A percentile compares a stretch with the other conserved stretches of the same genome.
Conservation (phyloP, 2,888 invertebrate species). For the Muschampia plurimacula region DNA sequence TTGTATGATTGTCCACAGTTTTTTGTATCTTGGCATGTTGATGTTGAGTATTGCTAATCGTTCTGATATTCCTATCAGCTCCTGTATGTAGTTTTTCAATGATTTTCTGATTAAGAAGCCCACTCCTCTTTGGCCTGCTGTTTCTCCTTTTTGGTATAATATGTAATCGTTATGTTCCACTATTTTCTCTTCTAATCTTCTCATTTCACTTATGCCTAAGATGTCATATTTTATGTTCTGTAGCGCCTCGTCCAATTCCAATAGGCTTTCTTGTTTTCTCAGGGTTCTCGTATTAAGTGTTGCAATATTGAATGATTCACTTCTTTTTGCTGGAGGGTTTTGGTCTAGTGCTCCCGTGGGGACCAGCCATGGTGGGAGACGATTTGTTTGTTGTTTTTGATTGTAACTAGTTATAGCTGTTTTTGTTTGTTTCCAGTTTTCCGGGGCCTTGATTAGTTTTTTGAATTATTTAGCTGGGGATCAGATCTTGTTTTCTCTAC, state of each 20-base stretch:
- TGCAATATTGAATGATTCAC: neutral
- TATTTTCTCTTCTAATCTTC: slow-evolving; percentile 40
- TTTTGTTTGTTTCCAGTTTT: neutral
- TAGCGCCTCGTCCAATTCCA: neutral
- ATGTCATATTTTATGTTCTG: neutral
- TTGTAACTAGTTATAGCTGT: neutral
- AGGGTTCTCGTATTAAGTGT: neutral
- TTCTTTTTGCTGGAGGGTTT: neutral
- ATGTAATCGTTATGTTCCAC: slow-evolving; percentile 38
- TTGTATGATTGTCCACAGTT: slow-evolving; percentile 42
- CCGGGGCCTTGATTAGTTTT: too few species aligned
- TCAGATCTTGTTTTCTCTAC: too few species aligned
- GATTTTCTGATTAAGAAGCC: slow-evolving; percentile 43
- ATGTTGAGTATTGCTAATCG: slow-evolving; percentile 43
- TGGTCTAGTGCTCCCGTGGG: neutral
- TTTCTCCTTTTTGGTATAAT: slow-evolving; percentile 45
- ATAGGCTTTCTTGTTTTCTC: neutral
- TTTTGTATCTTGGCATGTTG: slow-evolving; percentile 28
- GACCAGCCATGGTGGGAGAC: neutral
- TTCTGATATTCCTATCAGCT: slow-evolving; percentile 43
- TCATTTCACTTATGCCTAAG: slow-evolving; percentile 44
- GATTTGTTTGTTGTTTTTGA: neutral
- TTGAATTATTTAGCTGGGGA: too few species aligned
- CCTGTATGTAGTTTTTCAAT: slow-evolving; percentile 42
- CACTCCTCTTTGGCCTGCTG: slow-evolving; percentile 41